phyloP scores from a whole-genome alignment of 2,888 invertebrate genomes.

The Eupithecia exiguata region DNA sequence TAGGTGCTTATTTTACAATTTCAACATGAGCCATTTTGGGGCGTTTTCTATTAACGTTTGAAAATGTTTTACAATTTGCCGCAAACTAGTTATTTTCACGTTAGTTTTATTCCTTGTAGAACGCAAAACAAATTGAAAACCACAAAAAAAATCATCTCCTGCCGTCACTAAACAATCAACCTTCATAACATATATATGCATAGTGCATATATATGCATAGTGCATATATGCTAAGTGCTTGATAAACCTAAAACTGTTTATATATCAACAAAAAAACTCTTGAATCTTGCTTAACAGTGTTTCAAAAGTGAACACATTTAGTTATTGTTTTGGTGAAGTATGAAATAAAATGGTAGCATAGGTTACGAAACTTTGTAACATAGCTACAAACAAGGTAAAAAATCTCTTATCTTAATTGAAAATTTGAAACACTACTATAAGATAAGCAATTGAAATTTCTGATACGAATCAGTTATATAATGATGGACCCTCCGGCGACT shows the following conservation, averaged over 20 bases:
- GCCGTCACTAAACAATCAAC: too few relatives aligned
- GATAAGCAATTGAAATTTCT: background rate
- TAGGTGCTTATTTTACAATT: background rate
- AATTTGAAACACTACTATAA: constrained; percentile 6
- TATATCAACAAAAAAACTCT: background rate
- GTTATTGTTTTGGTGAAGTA: background rate
- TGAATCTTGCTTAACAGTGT: background rate
- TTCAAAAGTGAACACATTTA: background rate
- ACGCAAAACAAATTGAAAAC: background rate
- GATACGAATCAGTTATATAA: background rate
- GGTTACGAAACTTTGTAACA: background rate
- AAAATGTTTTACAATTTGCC: background rate
- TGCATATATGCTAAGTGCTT: too few relatives aligned
- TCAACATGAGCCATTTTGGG: background rate
- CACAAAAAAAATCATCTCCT: background rate
- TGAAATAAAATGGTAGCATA: background rate
- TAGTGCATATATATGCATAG: too few relatives aligned
- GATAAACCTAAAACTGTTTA: background rate
- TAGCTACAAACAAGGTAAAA: background rate
- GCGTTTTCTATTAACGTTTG: background rate
- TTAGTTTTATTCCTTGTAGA: background rate
- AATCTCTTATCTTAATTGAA: constrained; percentile 1
- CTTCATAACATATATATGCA: too few relatives aligned
- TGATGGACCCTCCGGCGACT: constrained; percentile 36
- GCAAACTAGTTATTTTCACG: background rate